Evolutionary conservation across 2,113 vertebrate genomes (phyloP), one percentile per base, ranked within the genome.

Genomic region (Ictalurus punctatus): DNA sequence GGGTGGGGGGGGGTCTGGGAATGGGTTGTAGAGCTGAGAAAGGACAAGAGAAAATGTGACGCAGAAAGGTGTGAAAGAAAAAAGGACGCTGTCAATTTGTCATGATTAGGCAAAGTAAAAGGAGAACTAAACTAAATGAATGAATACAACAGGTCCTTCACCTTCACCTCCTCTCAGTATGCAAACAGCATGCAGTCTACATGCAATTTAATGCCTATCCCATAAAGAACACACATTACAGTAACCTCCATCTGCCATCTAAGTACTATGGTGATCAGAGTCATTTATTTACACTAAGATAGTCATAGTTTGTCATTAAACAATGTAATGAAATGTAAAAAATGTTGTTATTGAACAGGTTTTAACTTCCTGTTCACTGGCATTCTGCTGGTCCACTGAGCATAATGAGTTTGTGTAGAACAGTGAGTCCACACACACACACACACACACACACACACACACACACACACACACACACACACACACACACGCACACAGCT

Each of bases 331-430:
- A 89, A 89, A 89, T 78, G 61, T 69, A 40, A 65, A 78, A 88
- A 65, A 61, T 84, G 83, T 21, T 27, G 58, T 27, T 69, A 89
- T 67, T 80, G 71, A 89, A 85, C 48, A 69, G 73, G 73, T 54
- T 85, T 85, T 89, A 74, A 80, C 87, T 78, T 83, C 79, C 65
- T 73, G 80, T 88, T 88, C 34, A 37, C 87, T 88, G 87, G 52
- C 80, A 83, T 88, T 88, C 87, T 88, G 87, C 65, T 88, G 87
- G 65, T 88, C 87, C 80, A 88, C 87, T 88, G 87, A 88, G 80
- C 87, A 58, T 88, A 83, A 83, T 83, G 87, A 88, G 80, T 88
- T 88, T 88, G 87, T 88, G 67, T 88, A 54, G 67, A 83, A 56
- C 61, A 81, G 76, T 87, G 78, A 82, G 78, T 56, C 34, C 71